Evolutionary conservation across 2,888 invertebrate species (phyloP), one percentile per base, ranked within the genome.

Genomic region (Euplagia quadripunctaria): DNA sequence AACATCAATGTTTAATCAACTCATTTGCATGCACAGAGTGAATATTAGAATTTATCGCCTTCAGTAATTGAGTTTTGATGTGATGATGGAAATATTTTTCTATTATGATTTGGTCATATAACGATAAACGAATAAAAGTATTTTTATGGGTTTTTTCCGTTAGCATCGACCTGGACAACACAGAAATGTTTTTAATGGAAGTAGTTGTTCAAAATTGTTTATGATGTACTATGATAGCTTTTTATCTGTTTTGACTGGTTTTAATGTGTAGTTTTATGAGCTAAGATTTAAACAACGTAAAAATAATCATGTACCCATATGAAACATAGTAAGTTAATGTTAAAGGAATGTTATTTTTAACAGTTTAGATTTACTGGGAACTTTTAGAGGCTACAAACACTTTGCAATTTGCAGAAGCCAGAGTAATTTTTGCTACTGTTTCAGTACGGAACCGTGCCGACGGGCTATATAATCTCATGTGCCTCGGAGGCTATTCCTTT

Each of bases 1-100:
- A 90, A 90, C 91, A 91, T 90, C 91, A 80, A 91, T 94, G 92
- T 94, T 94, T 94, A 94, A 94, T 93, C 92, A 89, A 92, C 88
- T 92, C 92, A 94, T 95, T 94, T 93, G 91, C 91, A 94, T 92
- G 88, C 84, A 84, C 82, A 82, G 78, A 89, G 87, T 88, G 88
- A 88, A 90, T 90, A 88, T 91, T 90, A 86, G 84, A 90, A 91
- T 91, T 91, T 92, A 93, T 92, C 90, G 89, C 90, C 87, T 90
- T 85, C 79, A 83, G 87, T 92, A 91, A 92, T 91, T 88, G 90
- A 88, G 88, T 89, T 90, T 87, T 87, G 88, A 91, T 89, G 90
- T 88, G 90, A 87, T 88, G 91, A 90, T 89, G 85, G 87, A 89
- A 89, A 87, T 87, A 86, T 87, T 85, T 85, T 88, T 87, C 86